Percentiles rank a stretch among this genome's conserved stretches.
These are phyloP conservation scores for Nibea coibor DNA, from an alignment of 2,113 vertebrate species.

Conservation along the genomic window DNA sequence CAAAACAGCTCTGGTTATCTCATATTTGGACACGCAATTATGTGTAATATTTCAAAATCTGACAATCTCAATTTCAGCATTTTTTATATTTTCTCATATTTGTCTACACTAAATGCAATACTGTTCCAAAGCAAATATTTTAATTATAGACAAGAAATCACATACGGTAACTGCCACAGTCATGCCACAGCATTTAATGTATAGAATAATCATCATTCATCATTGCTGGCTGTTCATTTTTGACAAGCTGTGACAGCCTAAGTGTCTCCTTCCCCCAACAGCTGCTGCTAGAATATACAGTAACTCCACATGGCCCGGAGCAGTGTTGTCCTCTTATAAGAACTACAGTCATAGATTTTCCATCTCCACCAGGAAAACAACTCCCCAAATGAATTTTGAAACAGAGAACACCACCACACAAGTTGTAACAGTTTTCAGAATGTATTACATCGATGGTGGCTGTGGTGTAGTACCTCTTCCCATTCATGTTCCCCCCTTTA, in stretches of 20 bases:
- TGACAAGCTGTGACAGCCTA: conserved; percentile 47
- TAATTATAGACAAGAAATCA: conserved; percentile 20
- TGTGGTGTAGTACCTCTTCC: not conserved
- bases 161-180: not conserved
- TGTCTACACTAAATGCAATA: not conserved
- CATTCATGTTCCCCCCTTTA: not conserved
- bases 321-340: conserved; percentile 33
- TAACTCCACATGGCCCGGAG: conserved; percentile 45
- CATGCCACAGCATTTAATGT: not conserved
- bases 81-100: not conserved
- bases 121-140: not conserved
- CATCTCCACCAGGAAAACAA: conserved; percentile 32
- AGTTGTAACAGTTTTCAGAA: conserved; percentile 30
- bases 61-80: not conserved
- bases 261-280: conserved; percentile 39
- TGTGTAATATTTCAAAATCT: not conserved
- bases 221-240: conserved; percentile 37
- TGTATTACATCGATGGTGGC: not conserved
- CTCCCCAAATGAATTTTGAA: conserved; percentile 36
- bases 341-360: conserved; percentile 30
- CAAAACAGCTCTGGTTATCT: not conserved
- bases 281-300: conserved; percentile 35
- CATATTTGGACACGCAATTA: not conserved
- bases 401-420: conserved; percentile 23
- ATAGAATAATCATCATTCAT: conserved; percentile 41